Evolutionary conservation across 1,140 invertebrate species (phyloP), one percentile per base, ranked within the genome.

Genomic region (Drosophila elegans): DNA sequence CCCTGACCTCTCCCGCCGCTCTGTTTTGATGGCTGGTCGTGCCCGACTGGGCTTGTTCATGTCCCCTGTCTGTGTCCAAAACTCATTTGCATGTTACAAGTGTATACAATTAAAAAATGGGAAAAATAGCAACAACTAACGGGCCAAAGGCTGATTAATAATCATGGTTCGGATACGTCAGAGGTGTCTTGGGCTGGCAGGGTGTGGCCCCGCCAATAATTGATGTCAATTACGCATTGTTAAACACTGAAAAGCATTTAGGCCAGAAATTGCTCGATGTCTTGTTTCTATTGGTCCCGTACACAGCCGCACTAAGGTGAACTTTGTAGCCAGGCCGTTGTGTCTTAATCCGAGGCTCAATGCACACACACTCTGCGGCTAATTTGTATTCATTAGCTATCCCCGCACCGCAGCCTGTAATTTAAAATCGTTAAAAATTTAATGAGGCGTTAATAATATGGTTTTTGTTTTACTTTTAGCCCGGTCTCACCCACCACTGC

Each of bases 371-470:
- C 75, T 59, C 57, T 52, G 77, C 55, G 77, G 74, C 84, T 89
- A 89, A 89, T 89, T 89, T 78, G 84, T 89, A 89, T 89, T 89
- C 84, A 89, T 89, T 89, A 89, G 80, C 78, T 80, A 55, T 74
- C 46, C 61, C 68, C 69, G 62, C 86, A 71, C 82, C 63, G 62
- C 62, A 90, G 72, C 44, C 80, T 90, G 85, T 89, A 89, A 89
- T 89, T 89, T 89, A 78, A 90, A 89, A 89, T 84, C 84, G 84
- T 89, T 89, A 89, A 89, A 89, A 90, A 82, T 89, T 89, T 89
- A 89, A 89, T 89, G 84, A 89, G 84, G 84, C 85, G 84, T 89
- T 89, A 89, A 89, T 89, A 89, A 89, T 89, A 89, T 78, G 85
- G 80, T 84, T 89, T 78, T 90, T 84, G 85, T 89, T 89, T 89